These are phyloP conservation scores for Ophion obscuratus DNA, from an alignment of 2,888 invertebrate genomes.

Conservation along the genomic window DNA sequence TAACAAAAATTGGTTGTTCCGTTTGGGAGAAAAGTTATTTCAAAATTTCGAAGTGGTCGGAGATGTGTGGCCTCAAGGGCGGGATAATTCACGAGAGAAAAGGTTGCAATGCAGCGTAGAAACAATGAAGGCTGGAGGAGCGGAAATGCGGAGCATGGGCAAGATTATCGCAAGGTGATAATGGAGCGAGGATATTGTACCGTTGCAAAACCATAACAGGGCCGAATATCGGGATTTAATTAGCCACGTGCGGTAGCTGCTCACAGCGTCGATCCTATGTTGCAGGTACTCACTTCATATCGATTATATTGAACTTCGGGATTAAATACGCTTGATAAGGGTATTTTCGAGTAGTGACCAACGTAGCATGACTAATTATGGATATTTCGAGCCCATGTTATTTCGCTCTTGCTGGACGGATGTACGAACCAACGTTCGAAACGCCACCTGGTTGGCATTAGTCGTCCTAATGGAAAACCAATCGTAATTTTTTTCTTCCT, in stretches of 20 bases:
- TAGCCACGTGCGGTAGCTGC: slow-evolving; percentile 22
- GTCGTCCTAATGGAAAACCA: neutral
- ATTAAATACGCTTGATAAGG: slow-evolving; percentile 20
- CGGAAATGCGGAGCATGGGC: neutral
- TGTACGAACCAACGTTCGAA: neutral
- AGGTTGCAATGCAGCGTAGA: neutral
- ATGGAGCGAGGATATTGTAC: neutral
- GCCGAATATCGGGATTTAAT: slow-evolving; percentile 21
- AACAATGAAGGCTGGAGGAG: neutral
- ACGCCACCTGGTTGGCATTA: neutral
- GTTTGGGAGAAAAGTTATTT: no score
- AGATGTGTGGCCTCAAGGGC: neutral
- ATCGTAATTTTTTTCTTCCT: no score
- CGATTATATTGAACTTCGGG: slow-evolving; percentile 34
- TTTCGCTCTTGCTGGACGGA: neutral
- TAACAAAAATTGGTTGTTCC: no score
- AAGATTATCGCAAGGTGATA: neutral
- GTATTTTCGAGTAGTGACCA: slow-evolving; percentile 7
- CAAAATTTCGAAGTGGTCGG: no score
- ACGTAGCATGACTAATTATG: slow-evolving; percentile 10
- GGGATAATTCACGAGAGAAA: neutral
- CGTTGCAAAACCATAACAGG: slow-evolving; percentile 6
- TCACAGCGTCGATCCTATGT: neutral
- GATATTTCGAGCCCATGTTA: neutral
- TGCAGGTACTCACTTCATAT: slow-evolving; percentile 5